Evolutionary conservation across 2,113 vertebrate species (phyloP).

Genomic region (Thunnus thynnus): DNA sequence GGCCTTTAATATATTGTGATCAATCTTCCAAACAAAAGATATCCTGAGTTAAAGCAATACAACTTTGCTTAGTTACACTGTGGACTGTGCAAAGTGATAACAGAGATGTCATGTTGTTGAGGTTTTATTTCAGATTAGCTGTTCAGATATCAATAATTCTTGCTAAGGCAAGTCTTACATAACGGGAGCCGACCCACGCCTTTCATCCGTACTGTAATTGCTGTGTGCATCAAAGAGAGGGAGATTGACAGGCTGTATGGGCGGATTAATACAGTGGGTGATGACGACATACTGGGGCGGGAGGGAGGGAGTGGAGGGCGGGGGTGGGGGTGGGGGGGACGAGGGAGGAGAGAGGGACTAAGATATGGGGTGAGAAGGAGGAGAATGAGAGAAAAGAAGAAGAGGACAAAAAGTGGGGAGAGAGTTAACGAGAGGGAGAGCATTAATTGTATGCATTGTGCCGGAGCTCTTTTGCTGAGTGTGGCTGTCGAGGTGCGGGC

Average conservation of each 20-base stretch:
- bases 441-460: slow-evolving; percentile 83
- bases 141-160: slow-evolving; percentile 65
- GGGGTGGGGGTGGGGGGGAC: slow-evolving; percentile 5
- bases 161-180: slow-evolving; percentile 64
- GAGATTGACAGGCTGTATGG: slow-evolving; percentile 77
- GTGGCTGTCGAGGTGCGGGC: slow-evolving; percentile 77
- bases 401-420: slow-evolving; percentile 81
- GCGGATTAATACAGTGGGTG: slow-evolving; percentile 75
- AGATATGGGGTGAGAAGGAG: slow-evolving; percentile 57
- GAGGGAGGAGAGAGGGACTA: slow-evolving; percentile 36
- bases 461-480: slow-evolving; percentile 77
- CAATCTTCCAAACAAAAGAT: not conserved
- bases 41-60: not conserved
- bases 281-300: slow-evolving; percentile 70
- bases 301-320: not conserved
- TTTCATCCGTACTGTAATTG: slow-evolving; percentile 78
- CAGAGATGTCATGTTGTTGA: slow-evolving; percentile 34
- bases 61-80: not conserved
- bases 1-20: not conserved
- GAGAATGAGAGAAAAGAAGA: slow-evolving; percentile 64
- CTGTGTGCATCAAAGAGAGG: slow-evolving; percentile 74
- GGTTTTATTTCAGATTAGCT: slow-evolving; percentile 69
- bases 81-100: slow-evolving; percentile 39
- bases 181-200: slow-evolving; percentile 65
- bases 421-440: slow-evolving; percentile 83